Evolutionary conservation across 2,797 vertebrate species (phyloP).

Genomic region (Salmo trutta): DNA sequence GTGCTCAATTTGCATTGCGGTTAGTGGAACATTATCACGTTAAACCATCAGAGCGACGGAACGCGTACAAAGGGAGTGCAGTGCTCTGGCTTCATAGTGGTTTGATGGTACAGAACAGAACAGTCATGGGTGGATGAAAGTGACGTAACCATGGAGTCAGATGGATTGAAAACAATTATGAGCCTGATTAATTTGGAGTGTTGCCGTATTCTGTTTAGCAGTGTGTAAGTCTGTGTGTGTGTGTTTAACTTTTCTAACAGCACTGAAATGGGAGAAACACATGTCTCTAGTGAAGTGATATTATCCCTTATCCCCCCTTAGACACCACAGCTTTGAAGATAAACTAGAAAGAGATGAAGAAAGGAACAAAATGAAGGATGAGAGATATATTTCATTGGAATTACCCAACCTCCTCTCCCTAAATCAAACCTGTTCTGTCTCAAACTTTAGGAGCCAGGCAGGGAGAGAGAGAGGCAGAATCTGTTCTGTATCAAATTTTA

Average conservation of each 20-base stretch:
- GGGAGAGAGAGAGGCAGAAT: neutral
- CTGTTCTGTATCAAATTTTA: neutral
- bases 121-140: slow-evolving; percentile 40
- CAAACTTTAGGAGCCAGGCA: neutral
- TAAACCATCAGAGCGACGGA: neutral
- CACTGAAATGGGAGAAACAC: slow-evolving; percentile 40
- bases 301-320: slow-evolving; percentile 54
- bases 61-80: slow-evolving; percentile 2
- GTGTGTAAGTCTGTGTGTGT: neutral
- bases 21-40: neutral
- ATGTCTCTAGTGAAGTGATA: slow-evolving; percentile 61
- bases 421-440: no score
- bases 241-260: slow-evolving; percentile 3
- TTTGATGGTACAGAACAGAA: slow-evolving; percentile 59
- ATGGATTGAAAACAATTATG: slow-evolving; percentile 65
- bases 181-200: slow-evolving; percentile 42
- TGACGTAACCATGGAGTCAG: slow-evolving; percentile 35
- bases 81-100: slow-evolving; percentile 43
- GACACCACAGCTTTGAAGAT: slow-evolving; percentile 4
- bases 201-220: slow-evolving; percentile 13
- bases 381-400: no score
- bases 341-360: neutral
- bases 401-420: neutral
- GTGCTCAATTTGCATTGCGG: neutral
- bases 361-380: neutral